Percentiles rank a stretch among this genome's conserved stretches.
Conservation (phyloP, 2,888 invertebrate genomes). For the Phalera bucephala region DNA sequence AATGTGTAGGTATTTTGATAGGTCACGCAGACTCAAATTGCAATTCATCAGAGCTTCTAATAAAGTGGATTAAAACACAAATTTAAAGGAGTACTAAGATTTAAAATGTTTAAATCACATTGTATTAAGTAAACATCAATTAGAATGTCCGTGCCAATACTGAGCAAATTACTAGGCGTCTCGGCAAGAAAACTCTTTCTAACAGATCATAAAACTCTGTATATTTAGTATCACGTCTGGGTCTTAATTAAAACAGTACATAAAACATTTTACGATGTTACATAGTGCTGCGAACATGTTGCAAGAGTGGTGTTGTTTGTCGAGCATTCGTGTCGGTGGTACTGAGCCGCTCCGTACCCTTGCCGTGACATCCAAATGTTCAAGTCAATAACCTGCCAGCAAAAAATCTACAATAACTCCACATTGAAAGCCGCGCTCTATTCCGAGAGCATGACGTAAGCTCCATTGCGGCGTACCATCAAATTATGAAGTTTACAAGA, state of each 20-base stretch:
- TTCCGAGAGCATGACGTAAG: slow-evolving; percentile 72
- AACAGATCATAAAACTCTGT: slow-evolving; percentile 1
- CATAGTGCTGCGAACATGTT: slow-evolving; percentile 11
- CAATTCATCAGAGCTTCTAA: too few species aligned
- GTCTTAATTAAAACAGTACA: slow-evolving; percentile 20
- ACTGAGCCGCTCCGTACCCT: slow-evolving; percentile 54
- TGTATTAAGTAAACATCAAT: background rate
- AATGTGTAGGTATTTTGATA: too few species aligned
- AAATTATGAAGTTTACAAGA: slow-evolving; percentile 45
- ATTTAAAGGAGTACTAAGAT: too few species aligned
- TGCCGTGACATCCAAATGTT: slow-evolving; percentile 73
- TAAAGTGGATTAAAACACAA: too few species aligned
- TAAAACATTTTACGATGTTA: slow-evolving; percentile 22
- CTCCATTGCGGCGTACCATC: slow-evolving; percentile 32
- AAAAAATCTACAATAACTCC: slow-evolving; percentile 72
- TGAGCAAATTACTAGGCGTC: background rate
- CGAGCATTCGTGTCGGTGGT: slow-evolving; percentile 28
- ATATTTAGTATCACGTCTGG: slow-evolving; percentile 1
- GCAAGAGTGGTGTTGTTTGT: slow-evolving; percentile 7
- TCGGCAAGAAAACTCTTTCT: background rate
- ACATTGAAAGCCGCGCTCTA: slow-evolving; percentile 68
- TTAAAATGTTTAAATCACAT: too few species aligned
- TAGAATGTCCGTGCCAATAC: background rate
- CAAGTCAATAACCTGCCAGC: slow-evolving; percentile 73
- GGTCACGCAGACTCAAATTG: too few species aligned